Conservation (phyloP, 2,113 vertebrate genomes). For the Hippocampus barbouri region DNA sequence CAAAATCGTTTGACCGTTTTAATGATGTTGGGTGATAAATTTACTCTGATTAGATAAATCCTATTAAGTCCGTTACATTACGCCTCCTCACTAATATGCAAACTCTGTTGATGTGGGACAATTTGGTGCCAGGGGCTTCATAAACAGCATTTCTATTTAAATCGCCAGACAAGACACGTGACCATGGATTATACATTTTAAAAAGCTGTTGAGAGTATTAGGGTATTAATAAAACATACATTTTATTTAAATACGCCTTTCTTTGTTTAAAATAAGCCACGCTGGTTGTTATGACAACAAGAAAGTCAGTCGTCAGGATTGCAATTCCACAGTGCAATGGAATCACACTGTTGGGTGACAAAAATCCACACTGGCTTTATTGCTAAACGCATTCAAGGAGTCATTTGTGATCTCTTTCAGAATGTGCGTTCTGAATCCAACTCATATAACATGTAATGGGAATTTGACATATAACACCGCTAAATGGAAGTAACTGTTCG, state of each 20-base stretch:
- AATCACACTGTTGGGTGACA: neutral
- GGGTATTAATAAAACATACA: no score
- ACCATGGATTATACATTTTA: neutral
- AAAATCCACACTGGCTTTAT: neutral
- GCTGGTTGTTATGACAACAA: slow-evolving; percentile 19
- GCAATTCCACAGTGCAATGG: neutral
- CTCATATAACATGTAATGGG: neutral
- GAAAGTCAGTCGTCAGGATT: neutral
- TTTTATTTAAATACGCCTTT: no score
- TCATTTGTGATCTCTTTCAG: neutral
- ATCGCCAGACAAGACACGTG: slow-evolving; percentile 5
- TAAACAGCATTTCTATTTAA: neutral
- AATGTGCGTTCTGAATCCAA: neutral
- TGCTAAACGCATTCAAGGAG: neutral
- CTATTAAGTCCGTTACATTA: neutral
- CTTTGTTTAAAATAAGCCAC: neutral
- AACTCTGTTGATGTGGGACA: neutral
- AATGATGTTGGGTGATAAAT: neutral
- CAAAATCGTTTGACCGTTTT: neutral
- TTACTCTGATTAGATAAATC: slow-evolving; percentile 1
- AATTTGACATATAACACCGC: no score
- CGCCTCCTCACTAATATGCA: slow-evolving; percentile 2
- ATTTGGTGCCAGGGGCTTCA: neutral
- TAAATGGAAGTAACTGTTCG: no score
- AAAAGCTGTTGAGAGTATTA: neutral